phyloP scores from a whole-genome alignment of 2,888 invertebrate species.

The Ceraclea dissimilis region DNA sequence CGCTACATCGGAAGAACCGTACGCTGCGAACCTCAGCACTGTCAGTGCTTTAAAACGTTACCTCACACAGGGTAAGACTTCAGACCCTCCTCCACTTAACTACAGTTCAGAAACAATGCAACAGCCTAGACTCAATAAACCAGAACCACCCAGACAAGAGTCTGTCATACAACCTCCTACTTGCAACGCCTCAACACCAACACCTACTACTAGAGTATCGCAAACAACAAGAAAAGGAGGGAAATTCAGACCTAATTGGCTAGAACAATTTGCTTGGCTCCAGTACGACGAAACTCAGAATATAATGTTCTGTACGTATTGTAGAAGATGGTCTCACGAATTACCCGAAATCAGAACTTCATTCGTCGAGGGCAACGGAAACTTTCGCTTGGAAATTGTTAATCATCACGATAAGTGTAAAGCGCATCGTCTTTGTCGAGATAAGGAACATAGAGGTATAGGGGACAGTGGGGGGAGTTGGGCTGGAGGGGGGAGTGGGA shows the following conservation, averaged over 20 bases:
- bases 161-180: slow-evolving; percentile 35
- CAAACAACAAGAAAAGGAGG: slow-evolving; percentile 47
- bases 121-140: slow-evolving; percentile 30
- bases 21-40: slow-evolving; percentile 20
- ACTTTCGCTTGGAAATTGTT: slow-evolving; percentile 69
- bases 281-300: slow-evolving; percentile 60
- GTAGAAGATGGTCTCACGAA: slow-evolving; percentile 64
- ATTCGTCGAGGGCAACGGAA: slow-evolving; percentile 69
- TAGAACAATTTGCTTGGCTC: slow-evolving; percentile 64
- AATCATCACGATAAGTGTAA: slow-evolving; percentile 75
- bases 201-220: slow-evolving; percentile 28
- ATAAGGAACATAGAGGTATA: slow-evolving; percentile 37
- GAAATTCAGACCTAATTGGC: slow-evolving; percentile 61
- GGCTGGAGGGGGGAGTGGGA: slow-evolving; percentile 2
- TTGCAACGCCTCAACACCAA: slow-evolving; percentile 31
- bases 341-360: slow-evolving; percentile 68
- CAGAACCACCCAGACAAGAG: slow-evolving; percentile 25
- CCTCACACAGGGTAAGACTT: slow-evolving; percentile 25
- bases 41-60: slow-evolving; percentile 23
- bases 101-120: slow-evolving; percentile 23
- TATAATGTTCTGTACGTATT: slow-evolving; percentile 66
- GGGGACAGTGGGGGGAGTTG: slow-evolving; percentile 14
- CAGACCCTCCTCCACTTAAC: slow-evolving; percentile 24
- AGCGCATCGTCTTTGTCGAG: slow-evolving; percentile 61
- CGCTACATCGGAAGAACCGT: slow-evolving; percentile 28